These are phyloP conservation scores for Eulemur rubriventer DNA, from an alignment of 2,797 vertebrate species.

Conservation along the genomic window DNA sequence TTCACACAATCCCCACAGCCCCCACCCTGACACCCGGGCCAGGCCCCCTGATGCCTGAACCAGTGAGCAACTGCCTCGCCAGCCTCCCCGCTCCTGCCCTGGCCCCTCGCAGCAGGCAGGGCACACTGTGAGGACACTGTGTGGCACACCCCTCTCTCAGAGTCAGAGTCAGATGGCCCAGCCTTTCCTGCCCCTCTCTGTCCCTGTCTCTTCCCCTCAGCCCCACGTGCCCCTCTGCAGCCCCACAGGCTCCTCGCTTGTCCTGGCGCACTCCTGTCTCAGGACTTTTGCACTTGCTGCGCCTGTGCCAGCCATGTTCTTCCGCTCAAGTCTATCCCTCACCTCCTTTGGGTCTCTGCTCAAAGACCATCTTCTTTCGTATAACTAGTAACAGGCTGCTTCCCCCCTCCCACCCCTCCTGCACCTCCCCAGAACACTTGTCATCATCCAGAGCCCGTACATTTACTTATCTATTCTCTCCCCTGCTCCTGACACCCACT, in stretches of 20 bases:
- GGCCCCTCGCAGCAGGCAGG: background rate
- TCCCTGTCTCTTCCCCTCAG: background rate
- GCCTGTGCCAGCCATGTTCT: background rate
- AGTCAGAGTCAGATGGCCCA: background rate
- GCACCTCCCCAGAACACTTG: too few relatives aligned
- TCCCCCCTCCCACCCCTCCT: background rate
- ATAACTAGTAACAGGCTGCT: background rate
- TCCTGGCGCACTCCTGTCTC: background rate
- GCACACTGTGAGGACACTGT: background rate
- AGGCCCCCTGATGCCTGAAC: background rate
- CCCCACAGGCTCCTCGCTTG: background rate
- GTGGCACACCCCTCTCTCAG: conserved; percentile 33
- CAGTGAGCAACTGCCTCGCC: fast-evolving
- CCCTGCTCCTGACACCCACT: background rate
- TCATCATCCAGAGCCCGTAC: background rate
- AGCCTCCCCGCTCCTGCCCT: background rate
- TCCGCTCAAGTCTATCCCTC: background rate
- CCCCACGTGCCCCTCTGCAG: background rate
- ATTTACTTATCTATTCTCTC: background rate
- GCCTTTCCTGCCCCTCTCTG: background rate
- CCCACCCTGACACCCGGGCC: too few relatives aligned
- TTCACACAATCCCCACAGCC: too few relatives aligned
- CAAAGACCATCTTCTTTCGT: background rate
- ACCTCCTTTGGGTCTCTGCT: background rate
- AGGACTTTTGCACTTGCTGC: background rate